Conservation (phyloP, 2,888 invertebrate genomes). For the Caenorhabditis macrosperma region DNA sequence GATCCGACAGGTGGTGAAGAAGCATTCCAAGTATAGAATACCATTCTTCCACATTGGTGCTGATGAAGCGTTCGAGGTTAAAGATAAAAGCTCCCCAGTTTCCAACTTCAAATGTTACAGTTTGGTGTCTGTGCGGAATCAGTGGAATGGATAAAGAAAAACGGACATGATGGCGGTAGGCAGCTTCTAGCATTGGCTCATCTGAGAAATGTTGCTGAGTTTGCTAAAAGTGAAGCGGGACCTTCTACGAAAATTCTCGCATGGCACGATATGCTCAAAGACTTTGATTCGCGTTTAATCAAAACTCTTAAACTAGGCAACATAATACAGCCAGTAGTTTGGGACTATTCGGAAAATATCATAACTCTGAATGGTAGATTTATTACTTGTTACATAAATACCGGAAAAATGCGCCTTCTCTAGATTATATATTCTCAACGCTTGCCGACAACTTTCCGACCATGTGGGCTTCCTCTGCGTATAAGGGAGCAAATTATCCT, state of each 20-base stretch:
- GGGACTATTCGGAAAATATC: slow-evolving; percentile 76
- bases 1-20: slow-evolving; percentile 80
- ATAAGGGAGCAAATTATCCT: slow-evolving; percentile 82
- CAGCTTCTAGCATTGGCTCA: slow-evolving; percentile 73
- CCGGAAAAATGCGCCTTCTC: no score
- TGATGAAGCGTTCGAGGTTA: slow-evolving; percentile 81
- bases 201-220: slow-evolving; percentile 69
- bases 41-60: slow-evolving; percentile 84
- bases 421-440: slow-evolving; percentile 67
- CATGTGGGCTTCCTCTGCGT: slow-evolving; percentile 87
- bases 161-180: slow-evolving; percentile 63
- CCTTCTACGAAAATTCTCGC: slow-evolving; percentile 83
- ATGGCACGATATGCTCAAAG: slow-evolving; percentile 90
- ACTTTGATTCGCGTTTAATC: slow-evolving; percentile 71
- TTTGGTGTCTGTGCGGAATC: slow-evolving; percentile 77
- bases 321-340: slow-evolving; percentile 75
- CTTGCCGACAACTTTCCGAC: slow-evolving; percentile 85
- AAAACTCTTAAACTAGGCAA: slow-evolving; percentile 63
- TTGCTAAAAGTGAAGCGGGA: slow-evolving; percentile 54
- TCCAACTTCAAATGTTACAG: slow-evolving; percentile 52
- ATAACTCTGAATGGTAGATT: slow-evolving; percentile 68
- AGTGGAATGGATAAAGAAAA: slow-evolving; percentile 67
- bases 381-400: no score
- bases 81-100: neutral
- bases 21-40: slow-evolving; percentile 81